Evolutionary conservation across 2,888 invertebrate species (phyloP).

Genomic region (Hyposoter didymator): DNA sequence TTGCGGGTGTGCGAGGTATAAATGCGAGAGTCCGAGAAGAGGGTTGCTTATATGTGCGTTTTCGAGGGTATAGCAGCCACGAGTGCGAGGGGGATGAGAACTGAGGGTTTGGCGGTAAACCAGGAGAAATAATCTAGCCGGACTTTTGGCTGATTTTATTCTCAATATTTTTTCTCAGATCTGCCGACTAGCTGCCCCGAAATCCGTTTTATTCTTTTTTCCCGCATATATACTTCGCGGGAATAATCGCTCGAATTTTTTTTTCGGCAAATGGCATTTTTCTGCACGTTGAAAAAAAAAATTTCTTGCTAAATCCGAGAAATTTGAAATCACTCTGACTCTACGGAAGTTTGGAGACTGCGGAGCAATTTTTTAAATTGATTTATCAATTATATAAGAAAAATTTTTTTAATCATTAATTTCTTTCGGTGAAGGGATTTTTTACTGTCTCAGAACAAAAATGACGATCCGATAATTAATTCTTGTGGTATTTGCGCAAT

Average conservation of each 20-base stretch:
- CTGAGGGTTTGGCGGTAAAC: constrained; percentile 59
- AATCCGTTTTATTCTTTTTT: constrained; percentile 2
- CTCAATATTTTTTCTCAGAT: background rate
- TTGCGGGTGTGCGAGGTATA: constrained; percentile 13
- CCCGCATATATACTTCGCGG: background rate
- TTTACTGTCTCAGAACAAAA: no score
- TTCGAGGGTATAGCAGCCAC: constrained; percentile 17
- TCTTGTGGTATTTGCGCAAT: no score
- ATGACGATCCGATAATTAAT: no score
- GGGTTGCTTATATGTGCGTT: constrained; percentile 17
- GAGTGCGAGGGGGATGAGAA: constrained; percentile 35
- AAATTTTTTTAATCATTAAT: background rate
- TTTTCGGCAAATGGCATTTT: background rate
- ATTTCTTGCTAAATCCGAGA: background rate
- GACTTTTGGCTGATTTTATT: constrained; percentile 19
- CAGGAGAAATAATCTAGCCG: constrained; percentile 55
- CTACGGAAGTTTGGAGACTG: no score
- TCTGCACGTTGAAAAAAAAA: no score
- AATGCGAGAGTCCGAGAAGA: constrained; percentile 32
- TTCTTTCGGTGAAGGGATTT: no score
- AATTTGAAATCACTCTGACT: no score
- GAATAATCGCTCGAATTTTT: background rate
- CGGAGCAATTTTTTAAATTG: no score
- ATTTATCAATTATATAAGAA: no score
- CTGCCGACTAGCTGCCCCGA: background rate